Evolutionary conservation across 2,888 invertebrate genomes (phyloP).

Genomic region (Microplitis deprimator): DNA sequence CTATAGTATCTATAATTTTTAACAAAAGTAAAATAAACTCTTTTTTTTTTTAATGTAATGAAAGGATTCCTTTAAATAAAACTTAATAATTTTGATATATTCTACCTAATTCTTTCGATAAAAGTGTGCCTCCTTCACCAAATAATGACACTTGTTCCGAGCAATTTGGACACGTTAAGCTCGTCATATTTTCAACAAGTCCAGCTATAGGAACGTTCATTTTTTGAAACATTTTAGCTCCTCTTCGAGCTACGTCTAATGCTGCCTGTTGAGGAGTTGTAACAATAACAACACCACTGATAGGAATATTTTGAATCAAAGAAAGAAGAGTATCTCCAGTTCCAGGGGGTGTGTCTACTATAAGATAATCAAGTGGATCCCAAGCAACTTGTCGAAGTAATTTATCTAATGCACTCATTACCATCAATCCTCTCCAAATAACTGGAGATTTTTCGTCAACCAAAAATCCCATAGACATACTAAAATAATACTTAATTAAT

Average conservation of each 20-base stretch:
- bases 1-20: too few relatives aligned
- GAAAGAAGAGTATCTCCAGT: constrained; percentile 97
- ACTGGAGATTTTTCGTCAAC: constrained; percentile 88
- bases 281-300: constrained; percentile 89
- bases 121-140: constrained; percentile 77
- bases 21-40: too few relatives aligned
- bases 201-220: constrained; percentile 88
- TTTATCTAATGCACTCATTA: constrained; percentile 94
- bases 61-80: not conserved
- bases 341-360: constrained; percentile 96
- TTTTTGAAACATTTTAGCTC: constrained; percentile 90
- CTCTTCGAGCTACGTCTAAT: constrained; percentile 87
- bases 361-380: constrained; percentile 88
- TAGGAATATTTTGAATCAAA: constrained; percentile 88
- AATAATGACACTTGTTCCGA: constrained; percentile 82
- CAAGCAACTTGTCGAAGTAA: constrained; percentile 90
- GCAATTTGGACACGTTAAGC: constrained; percentile 84
- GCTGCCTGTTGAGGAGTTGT: constrained; percentile 94
- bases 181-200: constrained; percentile 93
- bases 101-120: constrained; percentile 78
- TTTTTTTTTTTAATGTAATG: not conserved
- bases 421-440: constrained; percentile 96
- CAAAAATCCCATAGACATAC: constrained; percentile 96
- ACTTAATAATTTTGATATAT: not conserved
- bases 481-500: constrained; percentile 64